Evolutionary conservation across 2,888 invertebrate genomes (phyloP), one percentile per base, ranked within the genome.

Genomic region (Heliconius aoede): DNA sequence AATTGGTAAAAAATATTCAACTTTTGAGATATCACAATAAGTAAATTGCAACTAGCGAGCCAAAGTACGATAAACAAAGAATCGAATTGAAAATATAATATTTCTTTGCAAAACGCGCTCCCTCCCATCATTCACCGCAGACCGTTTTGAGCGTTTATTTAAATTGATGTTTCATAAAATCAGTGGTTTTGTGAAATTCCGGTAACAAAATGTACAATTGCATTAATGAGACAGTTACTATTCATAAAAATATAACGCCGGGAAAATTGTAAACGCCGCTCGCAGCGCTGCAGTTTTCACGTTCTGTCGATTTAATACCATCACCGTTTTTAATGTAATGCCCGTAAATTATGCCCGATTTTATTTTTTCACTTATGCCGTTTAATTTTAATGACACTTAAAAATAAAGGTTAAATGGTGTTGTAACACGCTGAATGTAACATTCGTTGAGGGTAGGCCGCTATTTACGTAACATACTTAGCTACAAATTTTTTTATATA

Each of bases 191-290:
- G 77, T 78, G 74, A 79, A 80, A 79, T 80, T 74, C 73, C 77
- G 78, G 77, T 76, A 77, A 64, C 80, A 80, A 80, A 79, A 81
- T 80, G 79, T 81, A 80, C 79, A 83, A 84, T 84, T 85, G 83
- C 84, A 85, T 86, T 86, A 87, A 88, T 87, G 88, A 87, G 86
- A 87, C 85, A 84, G 83, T 84, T 85, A 87, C 84, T 86, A 85
- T 85, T 85, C 84, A 84, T 83, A 85, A 85, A 85, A 86, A 85
- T 84, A 85, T 86, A 82, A 85, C 74, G 82, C 78, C 79, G 78
- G 81, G 77, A 77, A 82, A 84, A 83, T 82, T 85, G 82, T 80
- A 83, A 82, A 75, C 82, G 81, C 74, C 77, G 80, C 81, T 80
- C 74, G 80, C 78, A 77, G 76, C 81, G 73, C 76, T 81, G 82